Evolutionary conservation across 2,797 vertebrate genomes (phyloP).

Genomic region (Arctocebus calabarensis): DNA sequence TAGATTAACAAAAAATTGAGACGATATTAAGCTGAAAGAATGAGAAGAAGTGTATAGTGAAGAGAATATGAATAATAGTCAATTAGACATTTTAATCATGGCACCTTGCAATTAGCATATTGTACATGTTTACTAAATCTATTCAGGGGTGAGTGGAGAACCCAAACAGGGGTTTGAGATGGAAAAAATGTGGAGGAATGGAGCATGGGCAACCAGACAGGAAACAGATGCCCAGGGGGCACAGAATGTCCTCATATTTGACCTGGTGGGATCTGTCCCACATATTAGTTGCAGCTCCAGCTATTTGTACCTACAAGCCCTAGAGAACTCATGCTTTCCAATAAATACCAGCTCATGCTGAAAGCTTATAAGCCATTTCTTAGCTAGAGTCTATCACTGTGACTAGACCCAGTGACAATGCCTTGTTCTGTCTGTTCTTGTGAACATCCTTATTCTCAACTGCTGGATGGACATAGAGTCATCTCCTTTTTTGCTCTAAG

Average conservation of each 20-base stretch:
- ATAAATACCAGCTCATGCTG: neutral
- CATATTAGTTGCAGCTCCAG: neutral
- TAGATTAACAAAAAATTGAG: neutral
- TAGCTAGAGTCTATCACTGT: neutral
- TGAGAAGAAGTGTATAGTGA: neutral
- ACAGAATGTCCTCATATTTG: neutral
- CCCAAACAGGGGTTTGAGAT: neutral
- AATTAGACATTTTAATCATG: neutral
- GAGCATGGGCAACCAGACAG: neutral
- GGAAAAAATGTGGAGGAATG: neutral
- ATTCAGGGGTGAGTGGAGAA: neutral
- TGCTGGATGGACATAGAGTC: neutral
- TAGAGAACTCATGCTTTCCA: neutral
- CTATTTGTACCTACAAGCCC: neutral
- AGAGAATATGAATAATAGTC: neutral
- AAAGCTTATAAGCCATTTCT: conserved; percentile 2
- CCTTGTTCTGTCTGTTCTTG: conserved; percentile 45
- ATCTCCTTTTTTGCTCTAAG: conserved; percentile 34
- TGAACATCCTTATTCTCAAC: conserved; percentile 7
- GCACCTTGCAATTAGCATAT: no score
- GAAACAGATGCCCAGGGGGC: neutral
- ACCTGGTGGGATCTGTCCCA: neutral
- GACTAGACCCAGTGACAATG: conserved; percentile 6
- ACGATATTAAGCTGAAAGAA: neutral
- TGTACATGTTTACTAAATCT: neutral